Percentiles rank a stretch among this genome's conserved stretches.
These are phyloP conservation scores for Dasyprocta punctata DNA, from an alignment of 2,113 vertebrate species.

Conservation along the genomic window DNA sequence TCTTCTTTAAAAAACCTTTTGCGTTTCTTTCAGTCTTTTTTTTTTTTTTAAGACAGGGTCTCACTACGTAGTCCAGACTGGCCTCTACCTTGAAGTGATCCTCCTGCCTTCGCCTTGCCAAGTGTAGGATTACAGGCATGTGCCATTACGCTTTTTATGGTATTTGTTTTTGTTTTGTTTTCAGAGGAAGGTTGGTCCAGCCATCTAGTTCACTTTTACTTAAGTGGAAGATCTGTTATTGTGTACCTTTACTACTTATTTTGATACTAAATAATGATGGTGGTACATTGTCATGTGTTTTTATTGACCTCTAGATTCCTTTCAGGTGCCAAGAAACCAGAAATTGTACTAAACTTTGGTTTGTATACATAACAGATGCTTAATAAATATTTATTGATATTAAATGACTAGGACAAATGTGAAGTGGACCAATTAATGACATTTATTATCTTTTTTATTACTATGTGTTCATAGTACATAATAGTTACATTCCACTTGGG, in stretches of 20 bases:
- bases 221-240: conserved; percentile 1
- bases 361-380: background rate
- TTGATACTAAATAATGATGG: background rate
- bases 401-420: background rate
- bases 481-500: too few species aligned
- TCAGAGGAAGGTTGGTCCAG: background rate
- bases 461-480: too few species aligned
- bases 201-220: background rate
- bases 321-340: background rate
- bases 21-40: too few species aligned
- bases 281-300: background rate
- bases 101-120: background rate
- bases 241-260: background rate
- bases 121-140: background rate
- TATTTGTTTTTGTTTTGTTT: background rate
- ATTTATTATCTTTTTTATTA: background rate
- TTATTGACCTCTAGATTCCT: background rate
- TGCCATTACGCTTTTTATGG: background rate
- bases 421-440: background rate
- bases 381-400: background rate
- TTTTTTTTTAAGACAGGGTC: background rate
- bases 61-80: background rate
- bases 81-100: background rate
- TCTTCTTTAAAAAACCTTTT: background rate
- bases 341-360: background rate